phyloP scores from a whole-genome alignment of 2,888 invertebrate genomes.

The Luperina nickerlii region DNA sequence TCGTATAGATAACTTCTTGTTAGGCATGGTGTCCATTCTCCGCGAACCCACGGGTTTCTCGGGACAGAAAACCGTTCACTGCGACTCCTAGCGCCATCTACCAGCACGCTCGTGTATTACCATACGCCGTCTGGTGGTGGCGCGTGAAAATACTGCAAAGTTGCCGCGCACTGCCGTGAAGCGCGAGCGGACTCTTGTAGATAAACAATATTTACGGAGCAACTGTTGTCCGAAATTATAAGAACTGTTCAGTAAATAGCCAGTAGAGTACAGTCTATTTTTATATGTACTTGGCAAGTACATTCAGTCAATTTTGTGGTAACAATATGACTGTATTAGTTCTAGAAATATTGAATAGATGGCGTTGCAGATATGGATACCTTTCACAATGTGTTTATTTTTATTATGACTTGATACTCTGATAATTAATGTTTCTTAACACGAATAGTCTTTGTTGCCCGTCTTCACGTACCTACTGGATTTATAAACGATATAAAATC shows the following conservation, averaged over 20 bases:
- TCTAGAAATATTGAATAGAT: conserved; percentile 19
- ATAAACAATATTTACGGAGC: not conserved
- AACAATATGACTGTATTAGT: conserved; percentile 1
- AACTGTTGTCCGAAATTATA: not conserved
- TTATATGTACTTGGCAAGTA: not conserved
- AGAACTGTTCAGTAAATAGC: not conserved
- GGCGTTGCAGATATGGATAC: conserved; percentile 13
- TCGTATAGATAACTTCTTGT: not conserved
- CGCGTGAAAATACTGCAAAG: conserved; percentile 1
- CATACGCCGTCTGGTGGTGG: not conserved
- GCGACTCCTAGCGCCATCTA: conserved; percentile 33
- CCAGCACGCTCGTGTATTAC: too few species aligned
- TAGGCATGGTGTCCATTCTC: not conserved
- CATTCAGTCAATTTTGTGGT: not conserved
- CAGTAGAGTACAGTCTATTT: not conserved
- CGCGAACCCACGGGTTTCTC: not conserved
- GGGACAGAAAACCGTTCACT: not conserved
- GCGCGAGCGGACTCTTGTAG: not conserved
- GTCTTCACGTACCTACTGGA: not conserved
- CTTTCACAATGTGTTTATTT: not conserved
- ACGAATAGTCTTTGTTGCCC: not conserved
- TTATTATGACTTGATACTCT: not conserved
- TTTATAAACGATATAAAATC: not conserved
- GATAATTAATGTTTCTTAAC: not conserved
- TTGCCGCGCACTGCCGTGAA: not conserved